Conservation (phyloP, 2,797 vertebrate genomes). For the Vultur gryphus region DNA sequence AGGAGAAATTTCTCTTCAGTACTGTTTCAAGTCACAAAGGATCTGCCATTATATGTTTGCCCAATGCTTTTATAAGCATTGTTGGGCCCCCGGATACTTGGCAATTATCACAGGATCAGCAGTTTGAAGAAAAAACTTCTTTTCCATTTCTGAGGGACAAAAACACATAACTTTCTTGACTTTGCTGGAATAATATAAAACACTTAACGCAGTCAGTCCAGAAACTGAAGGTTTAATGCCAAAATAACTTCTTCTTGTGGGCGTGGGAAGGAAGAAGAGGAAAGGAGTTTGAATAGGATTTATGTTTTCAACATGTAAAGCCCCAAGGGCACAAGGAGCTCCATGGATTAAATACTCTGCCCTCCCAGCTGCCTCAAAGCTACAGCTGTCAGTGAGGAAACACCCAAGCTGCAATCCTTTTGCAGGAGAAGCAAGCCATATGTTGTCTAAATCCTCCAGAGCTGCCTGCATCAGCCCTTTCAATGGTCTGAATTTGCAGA, state of each 20-base stretch:
- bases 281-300: background rate
- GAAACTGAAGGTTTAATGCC: background rate
- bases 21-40: background rate
- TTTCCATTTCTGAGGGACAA: background rate
- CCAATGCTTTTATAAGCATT: background rate
- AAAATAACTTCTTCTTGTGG: background rate
- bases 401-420: background rate
- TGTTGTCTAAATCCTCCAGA: background rate
- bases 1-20: background rate
- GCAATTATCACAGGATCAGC: background rate
- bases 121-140: background rate
- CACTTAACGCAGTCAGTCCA: background rate
- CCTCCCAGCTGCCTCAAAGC: background rate
- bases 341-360: background rate
- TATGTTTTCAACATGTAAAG: background rate
- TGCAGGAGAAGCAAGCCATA: background rate
- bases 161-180: background rate
- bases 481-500: background rate
- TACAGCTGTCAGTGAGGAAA: background rate
- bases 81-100: background rate
- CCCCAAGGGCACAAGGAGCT: background rate
- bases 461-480: background rate
- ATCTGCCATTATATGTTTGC: background rate
- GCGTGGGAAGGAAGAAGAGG: background rate
- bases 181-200: background rate